Conservation (phyloP, 2,888 invertebrate genomes). For the Listrodromus nycthemerus region DNA sequence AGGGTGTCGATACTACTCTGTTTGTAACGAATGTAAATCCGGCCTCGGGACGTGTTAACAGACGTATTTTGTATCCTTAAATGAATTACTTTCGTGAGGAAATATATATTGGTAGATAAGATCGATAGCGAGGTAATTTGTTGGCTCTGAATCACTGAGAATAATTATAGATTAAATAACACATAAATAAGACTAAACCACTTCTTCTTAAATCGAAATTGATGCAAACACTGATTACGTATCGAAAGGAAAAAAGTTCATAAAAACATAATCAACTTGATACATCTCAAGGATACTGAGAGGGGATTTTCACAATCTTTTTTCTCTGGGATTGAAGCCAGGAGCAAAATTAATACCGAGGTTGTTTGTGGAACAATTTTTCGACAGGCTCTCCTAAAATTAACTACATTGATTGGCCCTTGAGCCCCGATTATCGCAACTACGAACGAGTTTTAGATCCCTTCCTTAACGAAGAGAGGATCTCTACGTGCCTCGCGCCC, state of each 20-base stretch:
- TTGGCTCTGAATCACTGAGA: neutral
- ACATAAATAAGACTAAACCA: neutral
- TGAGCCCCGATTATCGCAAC: slow-evolving; percentile 73
- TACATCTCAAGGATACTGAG: neutral
- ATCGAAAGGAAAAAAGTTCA: too few relatives aligned
- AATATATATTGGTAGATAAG: slow-evolving; percentile 2
- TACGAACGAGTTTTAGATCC: slow-evolving; percentile 58
- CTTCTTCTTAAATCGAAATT: neutral
- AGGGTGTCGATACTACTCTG: slow-evolving; percentile 40
- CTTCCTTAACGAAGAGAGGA: slow-evolving; percentile 59
- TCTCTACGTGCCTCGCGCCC: slow-evolving; percentile 36
- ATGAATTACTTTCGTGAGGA: slow-evolving; percentile 13
- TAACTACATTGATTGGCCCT: slow-evolving; percentile 74
- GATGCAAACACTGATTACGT: neutral
- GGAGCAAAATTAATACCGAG: slow-evolving; percentile 74
- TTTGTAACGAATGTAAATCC: slow-evolving; percentile 56
- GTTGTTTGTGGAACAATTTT: slow-evolving; percentile 79
- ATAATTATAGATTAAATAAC: neutral
- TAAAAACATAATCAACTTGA: neutral
- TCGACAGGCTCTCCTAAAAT: slow-evolving; percentile 74
- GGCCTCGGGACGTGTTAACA: neutral
- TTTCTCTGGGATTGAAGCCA: slow-evolving; percentile 12
- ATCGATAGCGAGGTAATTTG: slow-evolving; percentile 5
- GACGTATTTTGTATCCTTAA: neutral
- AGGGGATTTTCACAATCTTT: neutral